Base-by-base conservation (phyloP, 2,888 invertebrate genomes). In the Amphipoea oculea region DNA sequence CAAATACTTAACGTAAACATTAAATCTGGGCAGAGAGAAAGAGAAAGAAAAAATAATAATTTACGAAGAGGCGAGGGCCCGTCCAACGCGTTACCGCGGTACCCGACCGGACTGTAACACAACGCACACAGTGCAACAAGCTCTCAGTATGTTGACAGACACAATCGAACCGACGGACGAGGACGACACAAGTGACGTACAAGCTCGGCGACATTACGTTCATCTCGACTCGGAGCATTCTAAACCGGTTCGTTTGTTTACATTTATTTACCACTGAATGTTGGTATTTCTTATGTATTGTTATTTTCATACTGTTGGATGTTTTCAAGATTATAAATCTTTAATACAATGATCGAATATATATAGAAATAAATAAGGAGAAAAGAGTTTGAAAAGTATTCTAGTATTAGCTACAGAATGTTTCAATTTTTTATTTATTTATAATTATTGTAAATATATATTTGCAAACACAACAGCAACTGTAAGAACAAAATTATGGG, bases 21-120 rank as follows among this genome's bases (percentile, higher is more conserved):
- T 93, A 92, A 92, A 94, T 91, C 88, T 94, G 95, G 95, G 94
- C 95, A 95, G 94, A 96, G 95, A 96, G 94, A 96, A 91, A 95
- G 93, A 95, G 93, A 93, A 88, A 91, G 87, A 91, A 91, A 89
- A 90, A 84, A 83, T 86, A 89, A 88, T 86, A 72, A 84, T 81
- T 75, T 74, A 84, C 78, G 82, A 87, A 79, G 84, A 88, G 82
- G 88, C 90, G 87, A 83, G 89, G 88, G 82, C 85, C 85, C 84
- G 89, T 89, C 88, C 88, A 88, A 88, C 84, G 82, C 86, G 78
- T 81, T 88, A 88, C 84, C 83, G 86, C 89, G 89, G 83, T 83
- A 80, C 76, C 87, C 90, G 85, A 84, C 76, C 78, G 89, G 88
- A 83, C 88, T 88, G 90, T 90, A 91, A 88, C 87, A 92, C 91